Percentiles rank a stretch among this genome's conserved stretches.
Conservation (phyloP, 2,797 vertebrate species). For the Balearica regulorum region DNA sequence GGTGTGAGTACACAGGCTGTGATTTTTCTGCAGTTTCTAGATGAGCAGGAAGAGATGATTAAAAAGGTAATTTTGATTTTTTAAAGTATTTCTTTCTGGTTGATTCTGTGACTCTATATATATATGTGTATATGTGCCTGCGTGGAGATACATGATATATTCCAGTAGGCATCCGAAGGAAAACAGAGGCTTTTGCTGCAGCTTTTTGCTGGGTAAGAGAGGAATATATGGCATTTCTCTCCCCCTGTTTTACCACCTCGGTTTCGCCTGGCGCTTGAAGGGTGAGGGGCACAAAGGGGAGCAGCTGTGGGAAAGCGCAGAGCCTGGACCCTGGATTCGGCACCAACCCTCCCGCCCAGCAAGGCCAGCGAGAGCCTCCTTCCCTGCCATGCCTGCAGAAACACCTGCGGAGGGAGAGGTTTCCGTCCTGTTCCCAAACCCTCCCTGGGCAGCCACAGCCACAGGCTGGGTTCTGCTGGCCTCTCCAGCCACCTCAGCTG, state of each 20-base stretch:
- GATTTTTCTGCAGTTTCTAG: not conserved
- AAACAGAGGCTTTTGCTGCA: not conserved
- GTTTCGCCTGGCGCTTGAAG: not conserved
- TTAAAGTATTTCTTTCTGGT: not conserved
- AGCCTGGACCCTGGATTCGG: too few species aligned
- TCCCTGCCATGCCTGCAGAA: constrained; percentile 29
- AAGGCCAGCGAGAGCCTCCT: not conserved
- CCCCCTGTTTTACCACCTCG: not conserved
- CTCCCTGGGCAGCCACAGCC: not conserved
- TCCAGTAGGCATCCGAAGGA: not conserved
- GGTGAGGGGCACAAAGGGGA: not conserved
- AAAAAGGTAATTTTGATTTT: not conserved
- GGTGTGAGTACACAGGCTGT: fast-evolving
- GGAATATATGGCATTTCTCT: not conserved
- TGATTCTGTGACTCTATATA: not conserved
- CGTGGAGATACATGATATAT: not conserved
- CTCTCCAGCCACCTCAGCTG: not conserved
- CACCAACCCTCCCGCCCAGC: not conserved
- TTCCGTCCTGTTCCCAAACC: constrained; percentile 12
- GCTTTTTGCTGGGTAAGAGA: not conserved
- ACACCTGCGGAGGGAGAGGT: not conserved
- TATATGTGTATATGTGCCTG: fast-evolving
- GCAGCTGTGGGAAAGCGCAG: not conserved
- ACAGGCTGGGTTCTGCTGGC: constrained; percentile 3
- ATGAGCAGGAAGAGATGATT: not conserved